Percentiles rank a stretch among this genome's conserved stretches.
phyloP scores from a whole-genome alignment of 2,797 vertebrate genomes.

The Carcharodon carcharias region DNA sequence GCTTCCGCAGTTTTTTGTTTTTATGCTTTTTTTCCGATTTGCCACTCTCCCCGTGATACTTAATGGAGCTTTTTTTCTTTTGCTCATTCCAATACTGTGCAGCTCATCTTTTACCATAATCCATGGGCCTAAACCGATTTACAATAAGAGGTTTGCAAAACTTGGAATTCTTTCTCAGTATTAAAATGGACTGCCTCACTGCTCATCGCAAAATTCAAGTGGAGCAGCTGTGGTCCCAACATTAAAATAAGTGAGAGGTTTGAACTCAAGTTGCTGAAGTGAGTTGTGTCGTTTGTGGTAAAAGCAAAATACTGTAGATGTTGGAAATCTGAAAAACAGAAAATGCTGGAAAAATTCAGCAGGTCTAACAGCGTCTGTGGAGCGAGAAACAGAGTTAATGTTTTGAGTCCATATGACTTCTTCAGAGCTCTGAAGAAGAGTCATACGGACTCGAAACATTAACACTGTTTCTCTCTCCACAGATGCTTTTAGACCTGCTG shows the following conservation, averaged over 20 bases:
- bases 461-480: too few relatives aligned
- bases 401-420: too few relatives aligned
- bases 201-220: neutral
- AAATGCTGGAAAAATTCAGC: too few relatives aligned
- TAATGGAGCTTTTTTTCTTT: neutral
- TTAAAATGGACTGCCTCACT: neutral
- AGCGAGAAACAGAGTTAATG: too few relatives aligned
- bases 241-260: neutral
- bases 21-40: neutral
- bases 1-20: too few relatives aligned
- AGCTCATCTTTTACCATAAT: neutral
- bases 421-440: too few relatives aligned
- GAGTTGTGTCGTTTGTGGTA: neutral
- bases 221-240: neutral
- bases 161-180: neutral
- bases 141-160: neutral
- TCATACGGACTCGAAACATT: too few relatives aligned
- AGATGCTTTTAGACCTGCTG: too few relatives aligned
- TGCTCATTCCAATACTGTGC: neutral
- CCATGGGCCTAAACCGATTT: neutral
- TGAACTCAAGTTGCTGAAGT: neutral
- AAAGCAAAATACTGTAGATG: too few relatives aligned
- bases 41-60: neutral
- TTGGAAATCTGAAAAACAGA: too few relatives aligned
- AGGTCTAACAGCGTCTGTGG: too few relatives aligned